Evolutionary conservation across 1,140 invertebrate species (phyloP), one percentile per base, ranked within the genome.

Genomic region (Penaeus japonicus): DNA sequence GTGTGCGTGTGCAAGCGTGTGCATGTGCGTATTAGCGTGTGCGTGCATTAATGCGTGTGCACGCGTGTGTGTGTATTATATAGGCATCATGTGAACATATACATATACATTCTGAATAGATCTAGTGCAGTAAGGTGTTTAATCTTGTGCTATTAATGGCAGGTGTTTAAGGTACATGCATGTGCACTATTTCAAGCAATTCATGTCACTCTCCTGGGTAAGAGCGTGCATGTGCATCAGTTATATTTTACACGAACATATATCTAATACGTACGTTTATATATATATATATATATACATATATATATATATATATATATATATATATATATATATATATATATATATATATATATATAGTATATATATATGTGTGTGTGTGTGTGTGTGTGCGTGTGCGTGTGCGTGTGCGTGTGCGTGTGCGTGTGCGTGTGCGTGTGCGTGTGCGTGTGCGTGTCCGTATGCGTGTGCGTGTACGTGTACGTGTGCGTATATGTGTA

Each of bases 291-390:
- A 65, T 65, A 65, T 65, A 65, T 65, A 65, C 18, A 65, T 65
- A 20, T 65, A 65, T 65, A 65, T 65, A 65, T 65, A 65, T 65
- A 65, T 65, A 65, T 65, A 65, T 65, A 65, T 65, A 65, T 65
- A 65, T 65, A 65, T 65, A 65, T 65, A 65, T 65, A 65, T 65
- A 65, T 65, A 65, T 65, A 65, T 65, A 65, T 7, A 4, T 65
- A 65, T 65, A 65, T 65, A 65, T 65, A 65, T 65, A 65, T 65
- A 65, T 65, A 65, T 65, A 65, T 65, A 65, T 65, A 65, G 7
- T 65, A 65, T 65, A 18, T 4, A 65, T 65, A 65, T 65, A 65
- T 65, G 27, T 15, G 3, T 65, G 27, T 65, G 27, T 65, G 27
- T 65, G 27, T 65, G 27, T 65, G 27, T 65, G 17, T 15, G 27